Evolutionary conservation across 2,888 invertebrate species (phyloP).

Genomic region (Cerastis leucographa): DNA sequence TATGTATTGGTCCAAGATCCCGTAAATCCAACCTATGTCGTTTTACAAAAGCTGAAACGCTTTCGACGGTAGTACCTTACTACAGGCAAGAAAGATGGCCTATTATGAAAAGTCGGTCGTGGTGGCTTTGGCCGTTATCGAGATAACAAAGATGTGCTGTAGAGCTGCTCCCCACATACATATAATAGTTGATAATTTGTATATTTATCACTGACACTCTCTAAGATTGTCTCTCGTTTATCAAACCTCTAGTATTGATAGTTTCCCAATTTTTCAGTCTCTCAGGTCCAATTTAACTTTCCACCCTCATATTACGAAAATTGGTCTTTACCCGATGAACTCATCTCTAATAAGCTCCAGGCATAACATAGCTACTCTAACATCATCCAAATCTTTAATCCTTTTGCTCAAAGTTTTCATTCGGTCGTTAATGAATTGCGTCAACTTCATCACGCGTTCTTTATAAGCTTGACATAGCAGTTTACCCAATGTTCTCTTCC

Average conservation of each 20-base stretch:
- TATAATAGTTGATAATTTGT: background rate
- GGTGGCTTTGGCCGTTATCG: no score
- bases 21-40: background rate
- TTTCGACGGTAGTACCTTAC: background rate
- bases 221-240: background rate
- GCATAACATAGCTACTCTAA: constrained; percentile 95
- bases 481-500: constrained; percentile 94
- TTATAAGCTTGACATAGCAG: constrained; percentile 93
- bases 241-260: background rate
- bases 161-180: background rate
- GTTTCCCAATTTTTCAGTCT: background rate
- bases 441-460: constrained; percentile 92
- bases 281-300: background rate
- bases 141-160: no score
- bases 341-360: constrained; percentile 94
- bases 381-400: constrained; percentile 95
- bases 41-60: background rate
- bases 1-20: background rate
- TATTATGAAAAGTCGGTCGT: no score
- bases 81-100: no score
- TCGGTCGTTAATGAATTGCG: constrained; percentile 94
- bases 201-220: background rate
- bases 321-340: constrained; percentile 91
- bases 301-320: background rate
- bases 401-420: constrained; percentile 93